Conservation (phyloP, 2,113 vertebrate species). For the Plecotus auritus region DNA sequence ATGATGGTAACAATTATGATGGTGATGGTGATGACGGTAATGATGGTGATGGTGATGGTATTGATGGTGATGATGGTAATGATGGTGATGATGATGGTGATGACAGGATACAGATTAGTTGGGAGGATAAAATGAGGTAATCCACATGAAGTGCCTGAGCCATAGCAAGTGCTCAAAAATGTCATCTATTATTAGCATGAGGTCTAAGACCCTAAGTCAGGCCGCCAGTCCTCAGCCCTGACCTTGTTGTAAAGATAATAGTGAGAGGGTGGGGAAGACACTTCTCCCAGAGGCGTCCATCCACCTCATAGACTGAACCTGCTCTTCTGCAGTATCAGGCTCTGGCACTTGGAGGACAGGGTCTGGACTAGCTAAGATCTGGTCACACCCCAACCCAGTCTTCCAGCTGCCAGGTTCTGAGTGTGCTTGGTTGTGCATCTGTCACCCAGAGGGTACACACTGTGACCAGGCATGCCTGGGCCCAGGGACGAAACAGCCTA, state of each 20-base stretch:
- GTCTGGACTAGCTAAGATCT: background rate
- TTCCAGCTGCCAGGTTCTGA: background rate
- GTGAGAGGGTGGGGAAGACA: rapidly evolving
- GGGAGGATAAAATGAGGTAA: background rate
- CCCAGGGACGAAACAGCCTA: background rate
- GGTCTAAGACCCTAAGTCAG: background rate
- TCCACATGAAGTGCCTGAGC: background rate
- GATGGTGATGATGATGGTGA: background rate
- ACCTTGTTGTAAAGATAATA: background rate
- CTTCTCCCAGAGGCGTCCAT: background rate
- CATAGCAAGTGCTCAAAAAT: background rate
- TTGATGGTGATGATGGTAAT: background rate
- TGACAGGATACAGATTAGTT: background rate
- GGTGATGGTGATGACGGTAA: background rate
- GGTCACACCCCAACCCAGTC: background rate
- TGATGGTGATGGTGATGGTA: background rate
- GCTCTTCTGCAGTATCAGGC: background rate
- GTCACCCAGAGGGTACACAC: background rate
- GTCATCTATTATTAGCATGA: background rate
- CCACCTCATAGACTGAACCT: background rate
- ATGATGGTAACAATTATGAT: no score
- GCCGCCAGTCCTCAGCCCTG: background rate
- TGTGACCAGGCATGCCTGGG: background rate
- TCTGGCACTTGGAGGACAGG: background rate
- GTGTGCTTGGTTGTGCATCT: background rate